These are phyloP conservation scores for Ciconia maguari DNA, from an alignment of 2,113 vertebrate genomes.

Conservation along the genomic window DNA sequence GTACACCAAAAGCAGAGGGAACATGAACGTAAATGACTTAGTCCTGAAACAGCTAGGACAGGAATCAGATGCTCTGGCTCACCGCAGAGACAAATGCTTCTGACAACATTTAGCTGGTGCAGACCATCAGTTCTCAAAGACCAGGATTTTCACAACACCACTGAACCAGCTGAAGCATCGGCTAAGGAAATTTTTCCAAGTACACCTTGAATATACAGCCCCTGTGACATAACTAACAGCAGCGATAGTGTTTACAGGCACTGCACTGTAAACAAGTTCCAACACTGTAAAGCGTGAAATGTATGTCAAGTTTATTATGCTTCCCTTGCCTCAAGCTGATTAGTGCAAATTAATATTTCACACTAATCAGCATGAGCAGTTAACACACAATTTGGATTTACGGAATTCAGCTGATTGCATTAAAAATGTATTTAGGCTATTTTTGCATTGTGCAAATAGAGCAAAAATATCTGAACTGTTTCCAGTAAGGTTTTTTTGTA, in stretches of 20 bases:
- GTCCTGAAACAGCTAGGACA: background rate
- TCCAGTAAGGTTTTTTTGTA: background rate
- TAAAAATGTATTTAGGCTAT: constrained; percentile 71
- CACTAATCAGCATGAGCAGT: constrained; percentile 68
- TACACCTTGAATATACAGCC: background rate
- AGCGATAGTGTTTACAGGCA: background rate
- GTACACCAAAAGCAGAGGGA: background rate
- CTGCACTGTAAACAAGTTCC: constrained; percentile 15
- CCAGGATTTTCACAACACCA: background rate
- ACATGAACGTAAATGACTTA: background rate
- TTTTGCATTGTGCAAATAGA: constrained; percentile 62
- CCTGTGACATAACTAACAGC: constrained; percentile 6
- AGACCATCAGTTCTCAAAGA: constrained; percentile 19
- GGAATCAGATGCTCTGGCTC: background rate
- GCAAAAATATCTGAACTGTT: constrained; percentile 43
- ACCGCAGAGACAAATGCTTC: background rate
- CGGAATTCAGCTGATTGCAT: constrained; percentile 65
- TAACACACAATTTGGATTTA: constrained; percentile 68
- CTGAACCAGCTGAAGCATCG: background rate
- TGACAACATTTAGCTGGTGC: background rate
- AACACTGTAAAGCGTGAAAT: constrained; percentile 59
- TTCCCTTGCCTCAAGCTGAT: constrained; percentile 57
- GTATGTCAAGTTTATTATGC: constrained; percentile 70
- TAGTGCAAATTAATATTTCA: constrained; percentile 74
- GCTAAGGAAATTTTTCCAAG: constrained; percentile 10